Base-by-base conservation (phyloP, 2,888 invertebrate species). In the Ditula angustiorana region DNA sequence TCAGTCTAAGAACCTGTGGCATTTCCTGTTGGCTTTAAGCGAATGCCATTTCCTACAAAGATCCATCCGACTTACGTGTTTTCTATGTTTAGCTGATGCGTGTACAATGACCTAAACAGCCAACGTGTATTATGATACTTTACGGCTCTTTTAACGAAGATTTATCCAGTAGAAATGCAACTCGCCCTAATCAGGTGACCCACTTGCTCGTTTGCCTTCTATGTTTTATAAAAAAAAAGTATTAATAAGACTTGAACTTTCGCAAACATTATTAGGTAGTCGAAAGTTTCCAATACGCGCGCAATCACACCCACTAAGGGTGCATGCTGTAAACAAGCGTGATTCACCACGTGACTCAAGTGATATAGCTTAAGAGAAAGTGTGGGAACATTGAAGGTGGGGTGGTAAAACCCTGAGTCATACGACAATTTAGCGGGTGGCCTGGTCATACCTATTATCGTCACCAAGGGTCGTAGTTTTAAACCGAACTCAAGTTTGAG, bases 21-120 rank as follows among this genome's bases (percentile, higher is more conserved):
- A 63, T 63, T 63, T 63, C 62, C 62, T 49, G 62, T 26, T 19
- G 8, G 23, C 41, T 35, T 47, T 37, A 55, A 41, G 23, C 44
- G 30, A n/a, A 7, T 52, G 63, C 30, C 24, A 52, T 64, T 64
- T 64, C 64, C 64, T 65, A 52, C 13, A 24, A 13, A 50, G 21
- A 26, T 37, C 24, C 35, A 33, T 63, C 41, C 26, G 56, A 49
- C 49, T 63, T 50, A 63, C 50, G 41, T 44, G 50, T 49, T 24
- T 0, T 58, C 50, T 61, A 46, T 63, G 49, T 57, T 50, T 56
- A 49, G 26, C 24, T 26, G 49, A 13, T 19, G n/a, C 26, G 11
- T 46, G 46, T n/a, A 46, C 21, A 46, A 23, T 46, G 11, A 5
- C 24, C 19, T 19, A 41, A 41, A 13, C 7, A 13, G 16, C 5